Percentiles rank a stretch among this genome's conserved stretches.
These are phyloP conservation scores for Caenorhabditis doughertyi DNA, from an alignment of 2,888 invertebrate species.

Conservation along the genomic window DNA sequence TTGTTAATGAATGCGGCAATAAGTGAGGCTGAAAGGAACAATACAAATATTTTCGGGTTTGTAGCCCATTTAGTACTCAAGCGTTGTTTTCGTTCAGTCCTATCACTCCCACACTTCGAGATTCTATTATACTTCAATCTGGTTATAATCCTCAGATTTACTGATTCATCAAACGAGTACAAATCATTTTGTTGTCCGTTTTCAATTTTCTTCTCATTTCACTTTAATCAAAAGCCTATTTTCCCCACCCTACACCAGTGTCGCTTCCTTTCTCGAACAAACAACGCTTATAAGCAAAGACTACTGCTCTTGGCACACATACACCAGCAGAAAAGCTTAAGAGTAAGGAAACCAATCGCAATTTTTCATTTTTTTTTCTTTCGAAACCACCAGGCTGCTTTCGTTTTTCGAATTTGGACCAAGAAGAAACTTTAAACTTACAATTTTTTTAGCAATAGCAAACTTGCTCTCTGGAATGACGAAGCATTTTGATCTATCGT, in stretches of 20 bases:
- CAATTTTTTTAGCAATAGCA: constrained; percentile 7
- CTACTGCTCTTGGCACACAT: constrained; percentile 24
- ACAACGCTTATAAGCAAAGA: constrained; percentile 39
- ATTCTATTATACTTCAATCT: not conserved
- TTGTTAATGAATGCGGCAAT: constrained; percentile 31
- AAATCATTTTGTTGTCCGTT: constrained; percentile 14
- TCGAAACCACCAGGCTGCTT: not conserved
- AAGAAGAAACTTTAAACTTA: constrained; percentile 32
- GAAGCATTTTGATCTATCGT: constrained; percentile 1
- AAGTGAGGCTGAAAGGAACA: constrained; percentile 15
- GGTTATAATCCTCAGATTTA: constrained; percentile 5
- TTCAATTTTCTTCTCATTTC: constrained; percentile 10
- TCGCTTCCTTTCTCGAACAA: constrained; percentile 40
- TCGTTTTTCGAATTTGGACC: not conserved
- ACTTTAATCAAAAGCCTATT: constrained; percentile 40
- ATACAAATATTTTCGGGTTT: constrained; percentile 35
- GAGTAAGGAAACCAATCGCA: constrained; percentile 10
- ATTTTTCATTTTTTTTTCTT: constrained; percentile 2
- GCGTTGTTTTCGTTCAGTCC: constrained; percentile 20
- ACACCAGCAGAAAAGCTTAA: constrained; percentile 6
- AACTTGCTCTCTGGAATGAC: not conserved
- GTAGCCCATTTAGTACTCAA: not conserved
- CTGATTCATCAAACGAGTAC: constrained; percentile 9
- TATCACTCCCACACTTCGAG: not conserved
- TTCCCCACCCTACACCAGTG: constrained; percentile 18